Conservation (phyloP, 2,888 invertebrate species). For the Sicus ferrugineus region DNA sequence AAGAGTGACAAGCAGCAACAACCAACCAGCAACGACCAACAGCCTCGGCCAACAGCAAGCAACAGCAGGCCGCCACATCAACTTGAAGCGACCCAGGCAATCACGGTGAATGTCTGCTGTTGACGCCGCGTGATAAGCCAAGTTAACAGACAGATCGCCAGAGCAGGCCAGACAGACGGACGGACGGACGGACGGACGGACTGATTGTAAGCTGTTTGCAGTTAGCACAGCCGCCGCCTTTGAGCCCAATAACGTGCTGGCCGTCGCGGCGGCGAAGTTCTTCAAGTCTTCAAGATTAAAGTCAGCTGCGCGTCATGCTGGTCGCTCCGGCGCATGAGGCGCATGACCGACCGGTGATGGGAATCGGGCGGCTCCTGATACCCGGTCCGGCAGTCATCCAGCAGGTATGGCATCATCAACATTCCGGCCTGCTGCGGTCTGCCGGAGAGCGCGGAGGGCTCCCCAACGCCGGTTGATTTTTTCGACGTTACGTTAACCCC, state of each 20-base stretch:
- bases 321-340: background rate
- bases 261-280: background rate
- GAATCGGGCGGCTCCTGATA: background rate
- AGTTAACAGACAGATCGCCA: too few relatives aligned
- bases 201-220: background rate
- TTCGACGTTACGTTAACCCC: conserved; percentile 37
- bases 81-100: conserved; percentile 28
- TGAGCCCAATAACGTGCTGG: background rate
- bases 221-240: background rate
- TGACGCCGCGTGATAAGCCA: conserved; percentile 34
- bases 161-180: conserved; percentile 15
- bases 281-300: background rate
- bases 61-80: too few relatives aligned
- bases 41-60: too few relatives aligned
- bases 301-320: background rate
- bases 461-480: conserved; percentile 34
- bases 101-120: conserved; percentile 8
- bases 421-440: background rate
- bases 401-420: background rate
- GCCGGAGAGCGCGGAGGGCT: background rate
- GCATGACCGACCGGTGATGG: background rate
- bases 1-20: background rate
- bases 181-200: background rate
- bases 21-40: background rate
- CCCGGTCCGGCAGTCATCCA: conserved; percentile 14